phyloP scores from a whole-genome alignment of 2,797 vertebrate species.

The Microchirus variegatus region DNA sequence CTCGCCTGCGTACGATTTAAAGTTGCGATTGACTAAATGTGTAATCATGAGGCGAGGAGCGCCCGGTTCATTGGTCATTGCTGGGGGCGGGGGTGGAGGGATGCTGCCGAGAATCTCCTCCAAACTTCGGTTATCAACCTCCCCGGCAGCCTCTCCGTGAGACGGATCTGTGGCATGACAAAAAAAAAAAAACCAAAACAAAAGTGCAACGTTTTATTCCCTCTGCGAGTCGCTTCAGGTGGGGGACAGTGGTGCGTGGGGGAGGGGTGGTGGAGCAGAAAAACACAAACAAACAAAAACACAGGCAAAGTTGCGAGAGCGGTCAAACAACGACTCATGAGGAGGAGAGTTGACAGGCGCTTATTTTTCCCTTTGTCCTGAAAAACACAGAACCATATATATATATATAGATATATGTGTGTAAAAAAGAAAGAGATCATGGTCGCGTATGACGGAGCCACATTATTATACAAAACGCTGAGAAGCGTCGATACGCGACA shows the following conservation, averaged over 20 bases:
- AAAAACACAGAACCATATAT: slow-evolving; percentile 33
- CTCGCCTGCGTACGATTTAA: slow-evolving; percentile 97
- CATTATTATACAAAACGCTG: slow-evolving; percentile 57
- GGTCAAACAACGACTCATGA: slow-evolving; percentile 58
- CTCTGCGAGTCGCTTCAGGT: slow-evolving; percentile 73
- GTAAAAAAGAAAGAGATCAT: slow-evolving; percentile 25
- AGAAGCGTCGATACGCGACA: slow-evolving; percentile 51
- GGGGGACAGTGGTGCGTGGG: slow-evolving; percentile 69
- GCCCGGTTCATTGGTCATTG: slow-evolving; percentile 97
- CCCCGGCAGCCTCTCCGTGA: slow-evolving; percentile 79
- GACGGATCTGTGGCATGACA: slow-evolving; percentile 75
- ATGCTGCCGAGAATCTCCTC: slow-evolving; percentile 97
- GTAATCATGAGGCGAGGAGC: slow-evolving; percentile 99
- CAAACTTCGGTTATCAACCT: slow-evolving; percentile 90
- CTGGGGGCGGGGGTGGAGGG: slow-evolving; percentile 95
- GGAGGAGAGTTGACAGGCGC: slow-evolving; percentile 73
- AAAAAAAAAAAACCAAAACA: no score
- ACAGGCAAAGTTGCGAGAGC: slow-evolving; percentile 11
- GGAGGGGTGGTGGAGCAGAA: slow-evolving; percentile 67
- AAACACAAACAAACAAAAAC: slow-evolving; percentile 71
- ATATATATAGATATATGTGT: slow-evolving; percentile 1
- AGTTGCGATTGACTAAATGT: slow-evolving; percentile 98
- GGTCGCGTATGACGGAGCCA: slow-evolving; percentile 45
- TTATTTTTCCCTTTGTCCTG: slow-evolving; percentile 69
- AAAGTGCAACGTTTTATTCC: slow-evolving; percentile 75